A percentile compares a stretch with the other conserved stretches of the same genome.
phyloP scores from a whole-genome alignment of 2,113 vertebrate genomes.

The Psephotus haematonotus region DNA sequence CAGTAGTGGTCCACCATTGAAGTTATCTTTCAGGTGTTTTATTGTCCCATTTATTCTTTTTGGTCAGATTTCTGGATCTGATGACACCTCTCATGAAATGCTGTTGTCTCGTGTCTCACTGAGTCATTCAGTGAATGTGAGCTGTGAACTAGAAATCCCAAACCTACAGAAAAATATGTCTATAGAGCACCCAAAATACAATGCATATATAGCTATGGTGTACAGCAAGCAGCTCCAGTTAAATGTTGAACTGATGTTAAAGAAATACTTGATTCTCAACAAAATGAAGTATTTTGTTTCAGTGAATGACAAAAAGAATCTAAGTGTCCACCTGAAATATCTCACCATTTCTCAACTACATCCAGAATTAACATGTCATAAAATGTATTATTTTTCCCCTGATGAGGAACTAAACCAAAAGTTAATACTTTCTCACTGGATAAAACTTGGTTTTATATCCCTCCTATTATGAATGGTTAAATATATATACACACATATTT shows the following conservation, averaged over 20 bases:
- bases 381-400: neutral
- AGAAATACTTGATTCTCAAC: neutral
- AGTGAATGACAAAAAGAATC: neutral
- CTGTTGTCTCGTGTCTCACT: neutral
- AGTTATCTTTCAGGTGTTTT: neutral
- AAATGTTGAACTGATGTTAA: neutral
- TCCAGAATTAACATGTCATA: neutral
- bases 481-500: accelerated
- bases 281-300: neutral
- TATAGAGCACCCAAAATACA: neutral
- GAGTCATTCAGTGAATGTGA: neutral
- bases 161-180: neutral
- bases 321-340: neutral
- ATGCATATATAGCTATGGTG: neutral
- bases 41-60: neutral
- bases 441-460: neutral
- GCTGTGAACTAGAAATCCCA: neutral
- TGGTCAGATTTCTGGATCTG: neutral
- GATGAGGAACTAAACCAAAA: neutral
- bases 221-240: neutral
- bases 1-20: neutral
- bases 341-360: neutral
- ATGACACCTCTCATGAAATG: neutral
- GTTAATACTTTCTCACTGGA: neutral
- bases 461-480: neutral